Evolutionary conservation across 2,888 invertebrate species (phyloP).

Genomic region (Drosophila glabriapex): DNA sequence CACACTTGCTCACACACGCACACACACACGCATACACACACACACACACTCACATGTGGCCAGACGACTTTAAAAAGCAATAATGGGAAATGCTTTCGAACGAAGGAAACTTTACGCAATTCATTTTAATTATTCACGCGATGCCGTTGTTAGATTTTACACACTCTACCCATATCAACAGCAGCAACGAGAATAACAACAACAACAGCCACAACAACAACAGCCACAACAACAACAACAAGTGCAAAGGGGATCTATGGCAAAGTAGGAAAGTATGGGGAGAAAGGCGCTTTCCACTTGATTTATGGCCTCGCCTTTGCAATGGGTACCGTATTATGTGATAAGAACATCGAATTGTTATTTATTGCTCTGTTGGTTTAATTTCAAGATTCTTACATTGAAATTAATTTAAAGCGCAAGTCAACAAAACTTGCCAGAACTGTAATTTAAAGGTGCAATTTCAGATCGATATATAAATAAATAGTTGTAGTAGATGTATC

Average conservation of each 20-base stretch:
- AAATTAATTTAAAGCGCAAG: constrained; percentile 54
- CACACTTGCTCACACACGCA: background rate
- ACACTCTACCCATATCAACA: constrained; percentile 56
- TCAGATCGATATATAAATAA: background rate
- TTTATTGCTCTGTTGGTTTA: constrained; percentile 59
- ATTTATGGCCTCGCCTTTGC: constrained; percentile 62
- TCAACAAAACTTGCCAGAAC: constrained; percentile 15
- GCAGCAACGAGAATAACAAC: constrained; percentile 15
- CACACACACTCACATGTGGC: constrained; percentile 19
- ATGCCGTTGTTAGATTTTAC: constrained; percentile 61
- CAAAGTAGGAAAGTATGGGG: background rate
- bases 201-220: constrained; percentile 33
- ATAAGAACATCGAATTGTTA: constrained; percentile 80
- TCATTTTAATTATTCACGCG: constrained; percentile 80
- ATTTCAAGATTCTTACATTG: constrained; percentile 48
- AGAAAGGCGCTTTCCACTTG: constrained; percentile 65
- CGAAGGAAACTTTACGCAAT: constrained; percentile 59
- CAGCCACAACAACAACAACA: background rate
- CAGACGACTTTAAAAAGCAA: constrained; percentile 71
- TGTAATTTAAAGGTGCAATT: constrained; percentile 7
- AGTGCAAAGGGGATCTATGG: constrained; percentile 26
- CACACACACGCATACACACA: constrained; percentile 2
- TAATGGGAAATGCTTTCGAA: constrained; percentile 55
- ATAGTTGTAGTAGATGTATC: background rate
- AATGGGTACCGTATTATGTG: constrained; percentile 59